These are phyloP conservation scores for Cosmia trapezina DNA, from an alignment of 2,888 invertebrate species.

Conservation along the genomic window DNA sequence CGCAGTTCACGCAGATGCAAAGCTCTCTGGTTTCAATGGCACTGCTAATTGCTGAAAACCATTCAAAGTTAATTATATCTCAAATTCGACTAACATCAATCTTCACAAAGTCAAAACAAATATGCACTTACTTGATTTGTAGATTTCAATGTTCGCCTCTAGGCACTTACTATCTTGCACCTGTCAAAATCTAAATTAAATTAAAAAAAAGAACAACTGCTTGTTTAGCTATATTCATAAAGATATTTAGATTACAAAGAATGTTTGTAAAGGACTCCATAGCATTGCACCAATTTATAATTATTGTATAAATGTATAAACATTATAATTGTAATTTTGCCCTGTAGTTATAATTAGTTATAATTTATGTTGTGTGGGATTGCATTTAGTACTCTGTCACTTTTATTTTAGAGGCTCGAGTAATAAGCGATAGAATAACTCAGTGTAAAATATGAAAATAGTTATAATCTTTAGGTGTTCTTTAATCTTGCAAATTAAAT, in stretches of 20 bases:
- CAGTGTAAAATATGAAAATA: slow-evolving; percentile 6
- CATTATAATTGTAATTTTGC: slow-evolving; percentile 48
- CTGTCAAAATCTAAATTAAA: neutral
- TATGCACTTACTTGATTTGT: slow-evolving; percentile 8
- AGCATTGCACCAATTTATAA: slow-evolving; percentile 34
- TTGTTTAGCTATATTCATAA: slow-evolving; percentile 18
- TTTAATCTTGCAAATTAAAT: slow-evolving; percentile 12
- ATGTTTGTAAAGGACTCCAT: slow-evolving; percentile 13
- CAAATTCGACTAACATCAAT: neutral
- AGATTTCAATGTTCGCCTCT: neutral
- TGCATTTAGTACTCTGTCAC: slow-evolving; percentile 64
- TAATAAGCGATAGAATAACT: slow-evolving; percentile 19
- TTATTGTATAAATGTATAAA: slow-evolving; percentile 58
- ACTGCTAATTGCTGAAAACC: no score
- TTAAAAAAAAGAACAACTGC: neutral
- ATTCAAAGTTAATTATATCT: neutral
- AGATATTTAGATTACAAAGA: slow-evolving; percentile 7
- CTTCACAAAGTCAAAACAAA: neutral
- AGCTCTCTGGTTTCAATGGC: neutral
- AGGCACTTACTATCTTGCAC: slow-evolving; percentile 8
- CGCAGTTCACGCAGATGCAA: neutral
- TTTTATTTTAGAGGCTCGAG: slow-evolving; percentile 39
- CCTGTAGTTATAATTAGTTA: slow-evolving; percentile 40
- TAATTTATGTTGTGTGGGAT: slow-evolving; percentile 57
- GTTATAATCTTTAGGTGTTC: slow-evolving; percentile 22